Base-by-base conservation (phyloP, 30 jellyfish, hydroid and myxozoan species). In the Rhopilema esculentum region DNA sequence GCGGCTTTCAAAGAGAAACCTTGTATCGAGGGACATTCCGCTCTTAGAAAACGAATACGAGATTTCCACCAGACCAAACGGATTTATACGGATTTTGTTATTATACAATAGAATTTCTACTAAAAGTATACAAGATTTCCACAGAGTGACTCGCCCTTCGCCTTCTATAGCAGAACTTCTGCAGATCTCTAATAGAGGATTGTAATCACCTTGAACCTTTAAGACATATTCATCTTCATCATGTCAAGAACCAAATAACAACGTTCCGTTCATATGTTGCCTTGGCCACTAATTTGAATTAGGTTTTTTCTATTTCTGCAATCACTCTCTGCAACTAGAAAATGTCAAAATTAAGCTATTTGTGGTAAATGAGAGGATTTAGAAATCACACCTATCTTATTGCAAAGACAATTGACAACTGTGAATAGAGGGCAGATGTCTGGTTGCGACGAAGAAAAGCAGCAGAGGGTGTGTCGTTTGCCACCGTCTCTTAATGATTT, bases 341-440 rank as follows among this genome's bases (percentile, higher is more conserved):
- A 12, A 40, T 12, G 12, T 40, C 57, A 40, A 12, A 40, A 40
- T 33, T 16, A 20, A 73, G 63, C 33, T 33, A 7, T 31, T 73
- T 32, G 84, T 31, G 71, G 49, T 33, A 30, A 17, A 17, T 0
- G n/a, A n/a, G 84, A 31, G 84, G 84, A 73, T 73, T 73, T 30
- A 49, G 69, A 68, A 17, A 30, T 73, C 84, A 73, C 84, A 31
- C 72, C 69, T 73, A 16, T 67, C n/a, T 7, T 69, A 49, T 30
- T 24, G 70, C 69, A 73, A 33, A 12, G 32, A 33, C 69, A 71
- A 32, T 9, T 1, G 9, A 21, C 70, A 19, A 15, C 84, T 73
- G 71, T 40, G 69, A 73, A 20, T n/a, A 30, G 69, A 16, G 21
- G 48, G 84, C 84, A 73, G 84, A 40, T 73, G 82, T 71, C 27